phyloP scores from a whole-genome alignment of 2,113 vertebrate genomes.

The Campylomormyrus numenius region DNA sequence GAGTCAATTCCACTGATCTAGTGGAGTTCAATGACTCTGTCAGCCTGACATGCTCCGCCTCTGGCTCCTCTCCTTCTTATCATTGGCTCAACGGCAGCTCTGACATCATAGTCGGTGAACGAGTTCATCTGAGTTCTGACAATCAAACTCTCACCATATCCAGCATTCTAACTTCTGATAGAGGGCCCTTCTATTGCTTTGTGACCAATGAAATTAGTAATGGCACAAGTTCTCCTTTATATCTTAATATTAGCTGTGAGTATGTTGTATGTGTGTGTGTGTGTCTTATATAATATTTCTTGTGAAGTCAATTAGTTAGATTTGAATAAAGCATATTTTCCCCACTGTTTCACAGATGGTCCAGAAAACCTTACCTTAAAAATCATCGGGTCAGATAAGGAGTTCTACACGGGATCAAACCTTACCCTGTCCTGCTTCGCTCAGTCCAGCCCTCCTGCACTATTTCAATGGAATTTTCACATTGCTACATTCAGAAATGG shows the following conservation, averaged over 20 bases:
- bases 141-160: constrained; percentile 40
- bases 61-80: constrained; percentile 38
- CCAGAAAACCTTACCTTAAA: constrained; percentile 40
- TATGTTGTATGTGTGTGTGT: constrained; percentile 19
- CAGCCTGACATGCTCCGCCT: constrained; percentile 44
- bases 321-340: not conserved
- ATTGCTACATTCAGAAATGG: not conserved
- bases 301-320: not conserved
- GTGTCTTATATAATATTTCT: not conserved
- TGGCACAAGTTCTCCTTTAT: constrained; percentile 20
- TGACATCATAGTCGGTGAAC: not conserved
- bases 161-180: constrained; percentile 39
- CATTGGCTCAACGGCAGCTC: constrained; percentile 42
- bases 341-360: constrained; percentile 44
- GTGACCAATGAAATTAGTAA: constrained; percentile 49
- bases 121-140: constrained; percentile 29
- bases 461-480: constrained; percentile 46
- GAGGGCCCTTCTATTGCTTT: constrained; percentile 44
- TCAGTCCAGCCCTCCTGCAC: constrained; percentile 44
- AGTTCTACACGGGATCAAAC: constrained; percentile 35
- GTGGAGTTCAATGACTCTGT: constrained; percentile 56
- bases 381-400: constrained; percentile 18
- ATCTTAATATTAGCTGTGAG: constrained; percentile 59
- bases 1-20: constrained; percentile 31
- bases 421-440: constrained; percentile 49